A percentile compares a stretch with the other conserved stretches of the same genome.
These are phyloP conservation scores for Diprion similis DNA, from an alignment of 1,140 invertebrate genomes.

Conservation along the genomic window DNA sequence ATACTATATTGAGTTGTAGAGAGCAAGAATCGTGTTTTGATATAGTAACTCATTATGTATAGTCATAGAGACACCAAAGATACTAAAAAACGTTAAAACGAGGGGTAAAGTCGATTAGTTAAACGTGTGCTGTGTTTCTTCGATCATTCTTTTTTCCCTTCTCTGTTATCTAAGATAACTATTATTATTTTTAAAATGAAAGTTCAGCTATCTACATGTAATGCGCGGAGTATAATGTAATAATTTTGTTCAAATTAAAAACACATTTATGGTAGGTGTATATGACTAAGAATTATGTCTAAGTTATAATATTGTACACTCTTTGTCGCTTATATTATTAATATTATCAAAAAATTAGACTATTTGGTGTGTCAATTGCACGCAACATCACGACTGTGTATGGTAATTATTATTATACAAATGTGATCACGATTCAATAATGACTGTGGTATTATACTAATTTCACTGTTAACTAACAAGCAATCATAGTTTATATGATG, in stretches of 20 bases:
- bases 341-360: constrained; percentile 36
- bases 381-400: constrained; percentile 32
- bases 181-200: background rate
- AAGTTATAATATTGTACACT: background rate
- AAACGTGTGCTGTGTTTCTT: background rate
- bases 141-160: background rate
- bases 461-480: background rate
- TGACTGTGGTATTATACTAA: background rate
- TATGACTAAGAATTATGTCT: background rate
- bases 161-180: background rate
- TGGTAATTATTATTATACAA: constrained; percentile 17
- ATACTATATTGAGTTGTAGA: too few species aligned
- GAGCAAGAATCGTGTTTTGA: too few species aligned
- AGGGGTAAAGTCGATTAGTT: background rate
- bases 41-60: background rate
- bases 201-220: constrained; percentile 2
- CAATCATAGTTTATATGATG: background rate
- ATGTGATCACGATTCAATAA: background rate
- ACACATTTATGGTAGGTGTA: background rate
- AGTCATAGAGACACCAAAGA: background rate
- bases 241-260: background rate
- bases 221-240: background rate
- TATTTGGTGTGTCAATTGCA: constrained; percentile 40
- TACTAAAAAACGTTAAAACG: background rate
- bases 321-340: constrained; percentile 12